These are phyloP conservation scores for Machimus atricapillus DNA, from an alignment of 2,888 invertebrate species.

Conservation along the genomic window DNA sequence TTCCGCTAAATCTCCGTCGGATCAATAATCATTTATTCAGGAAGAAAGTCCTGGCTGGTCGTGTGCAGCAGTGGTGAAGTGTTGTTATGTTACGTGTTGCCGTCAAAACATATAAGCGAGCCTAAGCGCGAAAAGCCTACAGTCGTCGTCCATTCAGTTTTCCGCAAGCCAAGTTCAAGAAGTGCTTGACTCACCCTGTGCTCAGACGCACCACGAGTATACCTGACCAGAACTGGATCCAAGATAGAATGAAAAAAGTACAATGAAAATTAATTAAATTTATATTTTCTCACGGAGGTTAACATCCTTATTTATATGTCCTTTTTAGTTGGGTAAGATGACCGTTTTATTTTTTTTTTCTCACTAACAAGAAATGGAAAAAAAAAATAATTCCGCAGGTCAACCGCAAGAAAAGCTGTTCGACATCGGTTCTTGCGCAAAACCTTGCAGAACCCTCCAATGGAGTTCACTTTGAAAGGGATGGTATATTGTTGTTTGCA, in stretches of 20 bases:
- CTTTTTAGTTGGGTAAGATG: background rate
- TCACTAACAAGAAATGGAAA: background rate
- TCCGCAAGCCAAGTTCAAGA: slow-evolving; percentile 22
- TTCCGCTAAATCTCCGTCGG: slow-evolving; percentile 19
- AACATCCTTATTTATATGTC: background rate
- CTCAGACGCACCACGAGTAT: background rate
- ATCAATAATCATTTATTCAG: slow-evolving; percentile 26
- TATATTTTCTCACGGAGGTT: background rate
- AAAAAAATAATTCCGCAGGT: background rate
- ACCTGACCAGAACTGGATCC: background rate
- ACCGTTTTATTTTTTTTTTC: background rate
- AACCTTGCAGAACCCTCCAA: background rate
- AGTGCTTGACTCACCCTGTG: background rate
- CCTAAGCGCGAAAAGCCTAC: slow-evolving; percentile 6
- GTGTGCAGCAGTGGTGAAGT: slow-evolving; percentile 11
- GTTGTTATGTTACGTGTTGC: slow-evolving; percentile 34
- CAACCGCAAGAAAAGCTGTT: background rate
- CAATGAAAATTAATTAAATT: background rate
- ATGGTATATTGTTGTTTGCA: slow-evolving; percentile 7
- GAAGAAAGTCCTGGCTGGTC: background rate
- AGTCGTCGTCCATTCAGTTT: background rate
- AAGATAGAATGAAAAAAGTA: background rate
- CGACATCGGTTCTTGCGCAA: slow-evolving; percentile 11
- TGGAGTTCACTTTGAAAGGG: background rate
- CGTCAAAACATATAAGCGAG: slow-evolving; percentile 32